Evolutionary conservation across 2,888 invertebrate species (phyloP), one percentile per base, ranked within the genome.

Genomic region (Lithophane leautieri): DNA sequence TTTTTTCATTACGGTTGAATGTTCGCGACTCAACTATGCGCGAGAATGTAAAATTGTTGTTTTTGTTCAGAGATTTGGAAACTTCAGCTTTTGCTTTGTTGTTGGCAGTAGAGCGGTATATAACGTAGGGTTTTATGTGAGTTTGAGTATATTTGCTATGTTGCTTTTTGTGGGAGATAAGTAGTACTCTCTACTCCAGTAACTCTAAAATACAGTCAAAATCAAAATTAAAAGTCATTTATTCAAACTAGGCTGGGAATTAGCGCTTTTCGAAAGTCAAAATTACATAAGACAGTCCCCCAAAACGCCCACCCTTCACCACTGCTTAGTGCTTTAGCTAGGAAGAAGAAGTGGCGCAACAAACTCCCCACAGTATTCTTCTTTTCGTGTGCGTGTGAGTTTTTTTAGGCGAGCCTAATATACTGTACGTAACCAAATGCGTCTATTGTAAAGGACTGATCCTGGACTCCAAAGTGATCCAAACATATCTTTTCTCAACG

Each of bases 1-100:
- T 81, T 78, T 82, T 88, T 88, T 82, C 82, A 73, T 86, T 68
- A 78, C 76, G 75, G 77, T 74, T 63, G 75, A 81, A 84, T 75
- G 80, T 79, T 74, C 79, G 66, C 74, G 62, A 65, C 67, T 73
- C 63, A 74, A 79, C 86, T 83, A 83, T 78, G 79, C 70, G 66
- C 22, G 69, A 34, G 78, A 75, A 83, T 79, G 75, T 71, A 47
- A 61, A 78, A 78, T 67, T 79, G 58, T 70, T 79, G 79, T 76
- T 83, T 83, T 85, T 73, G 83, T 75, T 75, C 34, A 1, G 54
- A 83, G 65, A 70, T 77, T 28, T 0, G 60, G n/a, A 44, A 85
- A 85, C 73, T 82, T 82, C n/a, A 44, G 40, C 42, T 28, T 60
- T 65, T 67, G 58, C 56, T 58, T 84, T 68, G 72, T 67, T 63